Evolutionary conservation across 2,113 vertebrate species (phyloP), one percentile per base, ranked within the genome.

Genomic region (Nannospalax galili): DNA sequence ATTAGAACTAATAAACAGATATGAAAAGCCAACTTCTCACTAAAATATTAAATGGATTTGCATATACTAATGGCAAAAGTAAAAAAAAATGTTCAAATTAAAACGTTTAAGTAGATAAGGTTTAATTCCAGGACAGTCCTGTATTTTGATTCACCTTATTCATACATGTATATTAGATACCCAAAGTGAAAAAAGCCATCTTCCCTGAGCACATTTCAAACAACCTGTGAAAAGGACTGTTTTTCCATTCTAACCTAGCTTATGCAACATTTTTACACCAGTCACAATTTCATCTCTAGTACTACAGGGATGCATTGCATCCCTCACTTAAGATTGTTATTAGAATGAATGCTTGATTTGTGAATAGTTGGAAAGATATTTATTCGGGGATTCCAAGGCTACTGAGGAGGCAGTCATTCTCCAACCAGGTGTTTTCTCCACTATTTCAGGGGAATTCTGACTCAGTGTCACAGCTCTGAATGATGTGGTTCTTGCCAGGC

Each of bases 281-380:
- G 45, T 65, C 37, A 86, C 65, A 93, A 30, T 79, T 80, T 85
- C 16, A 24, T 4, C 79, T 95, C 24, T 73, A 70, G 69, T 67
- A n/a, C 45, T 82, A 10, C 19, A 52, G 89, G 73, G 75, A 95
- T 87, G 92, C 3, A 3, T 42, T 15, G 14, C 69, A 12, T 96
- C 58, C 78, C 84, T 17, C 45, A 74, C 17, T 74, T 92, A 94
- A 81, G 7, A 1, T 92, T 95, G 88, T 82, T 86, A 92, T 70
- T 90, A n/a, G 90, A n/a, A 92, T 75, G 56, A 94, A 89, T 78
- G 69, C 45, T 94, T 93, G 3, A 89, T 95, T 97, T 97, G 92
- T 95, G 78, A 91, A 91, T 35, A 72, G 42, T 35, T 96, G 87
- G 60, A 94, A 94, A 26, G 7, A 90, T 96, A 84, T 90, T 30